Evolutionary conservation across 2,797 vertebrate genomes (phyloP).

Genomic region (Ciconia nigra): DNA sequence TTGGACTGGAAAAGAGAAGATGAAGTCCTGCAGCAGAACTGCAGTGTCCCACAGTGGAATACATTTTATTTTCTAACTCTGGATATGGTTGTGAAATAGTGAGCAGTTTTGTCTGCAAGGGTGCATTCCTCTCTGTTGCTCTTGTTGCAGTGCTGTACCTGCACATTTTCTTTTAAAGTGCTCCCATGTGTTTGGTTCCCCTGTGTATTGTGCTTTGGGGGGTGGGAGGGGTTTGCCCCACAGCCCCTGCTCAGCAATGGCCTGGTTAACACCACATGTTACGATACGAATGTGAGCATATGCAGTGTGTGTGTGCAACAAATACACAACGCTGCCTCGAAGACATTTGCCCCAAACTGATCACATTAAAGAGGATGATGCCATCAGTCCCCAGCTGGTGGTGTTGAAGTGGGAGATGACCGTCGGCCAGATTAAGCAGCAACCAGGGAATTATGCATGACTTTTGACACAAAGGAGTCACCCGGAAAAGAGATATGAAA

Average conservation of each 20-base stretch:
- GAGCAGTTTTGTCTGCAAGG: background rate
- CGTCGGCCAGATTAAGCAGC: background rate
- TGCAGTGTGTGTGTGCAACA: background rate
- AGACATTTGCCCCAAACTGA: background rate
- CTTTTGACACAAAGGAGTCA: background rate
- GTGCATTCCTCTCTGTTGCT: background rate
- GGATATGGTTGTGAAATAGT: background rate
- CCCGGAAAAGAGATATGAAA: background rate
- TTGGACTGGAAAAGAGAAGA: background rate
- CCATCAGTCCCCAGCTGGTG: background rate
- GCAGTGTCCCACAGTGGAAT: background rate
- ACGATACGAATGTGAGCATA: background rate
- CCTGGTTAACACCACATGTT: background rate
- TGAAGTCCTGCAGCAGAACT: background rate
- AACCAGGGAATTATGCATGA: background rate
- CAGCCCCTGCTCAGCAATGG: background rate
- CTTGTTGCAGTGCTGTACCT: background rate
- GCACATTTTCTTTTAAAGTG: background rate
- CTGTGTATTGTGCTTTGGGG: background rate
- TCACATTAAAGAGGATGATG: background rate
- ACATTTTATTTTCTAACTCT: background rate
- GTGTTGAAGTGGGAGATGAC: background rate
- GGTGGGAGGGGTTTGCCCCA: accelerated
- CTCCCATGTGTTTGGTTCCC: background rate
- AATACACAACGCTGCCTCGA: background rate